Percentiles rank a stretch among this genome's conserved stretches.
phyloP scores from a whole-genome alignment of 2,888 invertebrate genomes.

The Cynaeus angustus region DNA sequence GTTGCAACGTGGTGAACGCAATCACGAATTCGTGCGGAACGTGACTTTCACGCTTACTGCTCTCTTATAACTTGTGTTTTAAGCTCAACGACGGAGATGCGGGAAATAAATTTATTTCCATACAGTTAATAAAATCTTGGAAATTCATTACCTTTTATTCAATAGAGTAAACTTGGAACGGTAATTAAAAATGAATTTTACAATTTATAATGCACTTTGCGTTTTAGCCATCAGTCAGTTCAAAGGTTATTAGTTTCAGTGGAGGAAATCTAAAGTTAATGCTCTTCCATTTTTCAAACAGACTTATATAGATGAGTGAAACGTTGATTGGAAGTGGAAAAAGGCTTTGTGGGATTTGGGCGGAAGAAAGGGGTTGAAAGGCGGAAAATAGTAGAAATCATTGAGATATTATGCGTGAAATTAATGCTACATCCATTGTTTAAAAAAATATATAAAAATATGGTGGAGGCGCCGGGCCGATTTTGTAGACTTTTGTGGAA shows the following conservation, averaged over 20 bases:
- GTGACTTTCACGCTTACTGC: conserved; percentile 36
- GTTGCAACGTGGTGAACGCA: conserved; percentile 19
- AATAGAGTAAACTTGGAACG: background rate
- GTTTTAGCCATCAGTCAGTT: background rate
- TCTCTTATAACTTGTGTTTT: conserved; percentile 33
- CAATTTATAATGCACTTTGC: background rate
- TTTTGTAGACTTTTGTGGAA: too few species aligned
- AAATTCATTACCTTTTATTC: background rate
- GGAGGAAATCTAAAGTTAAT: background rate
- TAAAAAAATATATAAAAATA: too few species aligned
- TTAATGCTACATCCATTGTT: too few species aligned
- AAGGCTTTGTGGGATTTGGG: too few species aligned
- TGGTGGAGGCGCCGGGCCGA: too few species aligned
- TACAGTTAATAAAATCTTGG: conserved; percentile 7
- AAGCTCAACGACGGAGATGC: conserved; percentile 17
- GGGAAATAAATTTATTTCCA: conserved; percentile 30
- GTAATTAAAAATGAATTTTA: background rate
- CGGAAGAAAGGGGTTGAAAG: too few species aligned
- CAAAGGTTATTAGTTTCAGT: background rate
- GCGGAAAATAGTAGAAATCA: too few species aligned
- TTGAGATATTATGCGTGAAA: too few species aligned
- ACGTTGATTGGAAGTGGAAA: background rate
- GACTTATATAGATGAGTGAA: background rate
- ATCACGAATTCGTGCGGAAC: conserved; percentile 43
- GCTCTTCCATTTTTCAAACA: background rate